phyloP scores from a whole-genome alignment of 2,888 invertebrate genomes.

The Adelphocoris suturalis region DNA sequence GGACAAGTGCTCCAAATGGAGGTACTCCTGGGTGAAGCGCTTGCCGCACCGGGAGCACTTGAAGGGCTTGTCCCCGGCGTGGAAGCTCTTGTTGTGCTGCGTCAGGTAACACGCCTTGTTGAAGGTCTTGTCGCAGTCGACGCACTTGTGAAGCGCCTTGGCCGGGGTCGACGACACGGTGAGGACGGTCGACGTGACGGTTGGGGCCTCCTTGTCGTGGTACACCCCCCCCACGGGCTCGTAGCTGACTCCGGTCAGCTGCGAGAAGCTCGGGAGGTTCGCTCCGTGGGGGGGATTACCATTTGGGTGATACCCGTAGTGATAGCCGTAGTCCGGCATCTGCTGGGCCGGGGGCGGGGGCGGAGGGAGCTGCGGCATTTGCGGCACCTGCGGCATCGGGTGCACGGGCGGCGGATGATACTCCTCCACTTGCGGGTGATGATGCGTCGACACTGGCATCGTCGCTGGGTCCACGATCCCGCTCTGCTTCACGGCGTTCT shows the following conservation, averaged over 20 bases:
- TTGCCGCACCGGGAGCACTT: conserved; percentile 92
- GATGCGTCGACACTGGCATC: conserved; percentile 89
- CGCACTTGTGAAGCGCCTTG: conserved; percentile 82
- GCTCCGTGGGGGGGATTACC: conserved; percentile 80
- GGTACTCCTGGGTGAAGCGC: conserved; percentile 86
- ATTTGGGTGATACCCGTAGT: conserved; percentile 75
- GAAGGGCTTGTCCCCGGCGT: conserved; percentile 91
- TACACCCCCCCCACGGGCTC: conserved; percentile 74
- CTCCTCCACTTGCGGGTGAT: conserved; percentile 87
- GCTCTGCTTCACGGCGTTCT: conserved; percentile 93
- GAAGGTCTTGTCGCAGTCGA: conserved; percentile 90
- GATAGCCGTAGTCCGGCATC: conserved; percentile 75
- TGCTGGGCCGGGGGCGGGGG: conserved; percentile 81
- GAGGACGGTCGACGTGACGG: conserved; percentile 74
- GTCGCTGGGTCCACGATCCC: conserved; percentile 93
- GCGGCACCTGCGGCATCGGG: conserved; percentile 70
- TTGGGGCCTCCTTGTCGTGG: conserved; percentile 67
- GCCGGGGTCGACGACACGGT: conserved; percentile 46
- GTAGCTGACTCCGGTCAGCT: conserved; percentile 72
- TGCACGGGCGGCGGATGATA: conserved; percentile 71
- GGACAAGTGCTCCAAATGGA: conserved; percentile 86
- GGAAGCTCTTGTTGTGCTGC: conserved; percentile 94
- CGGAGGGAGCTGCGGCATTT: conserved; percentile 75
- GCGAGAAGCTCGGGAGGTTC: conserved; percentile 83
- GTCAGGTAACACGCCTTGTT: conserved; percentile 93